Evolutionary conservation across 2,888 invertebrate genomes (phyloP), one percentile per base, ranked within the genome.

Genomic region (Dasypolia templi): DNA sequence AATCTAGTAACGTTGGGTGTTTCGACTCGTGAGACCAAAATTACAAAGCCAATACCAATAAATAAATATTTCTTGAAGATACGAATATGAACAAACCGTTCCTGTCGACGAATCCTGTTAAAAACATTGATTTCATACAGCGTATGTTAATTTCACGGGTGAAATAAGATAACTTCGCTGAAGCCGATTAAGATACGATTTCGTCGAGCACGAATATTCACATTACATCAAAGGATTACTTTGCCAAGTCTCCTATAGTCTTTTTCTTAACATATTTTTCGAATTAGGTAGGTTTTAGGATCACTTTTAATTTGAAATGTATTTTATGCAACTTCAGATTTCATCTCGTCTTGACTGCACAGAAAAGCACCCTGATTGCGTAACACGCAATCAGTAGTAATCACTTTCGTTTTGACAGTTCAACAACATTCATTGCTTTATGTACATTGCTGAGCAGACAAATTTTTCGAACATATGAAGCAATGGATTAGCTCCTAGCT

Each of bases 91-190:
- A 56, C 49, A 68, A 58, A 77, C 29, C 42, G 32, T 64, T 64
- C 32, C 53, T 46, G 65, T 72, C 58, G 26, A 61, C 11, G 44
- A 49, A 79, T 68, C 56, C 35, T 62, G 79, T 62, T 69, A 75
- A 62, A 81, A 75, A 70, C 56, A 73, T 75, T 70, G 69, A 59
- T 84, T 76, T 67, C 68, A 68, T 58, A 84, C 65, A 44, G 79
- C 74, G 67, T 72, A 76, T 77, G 79, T 70, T 84, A 84, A 84
- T 84, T 79, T 79, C 74, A 82, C 84, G 84, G 65, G 49, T 72
- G 67, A 72, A 82, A 82, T 81, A 12, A 73, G 66, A 72, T 62
- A 65, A 42, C 68, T 79, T 79, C 55, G 35, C 53, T 51, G 29
- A 61, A 75, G 39, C 42, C 62, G 51, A 59, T 59, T 53, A 55